Evolutionary conservation across 2,797 vertebrate genomes (phyloP).

Genomic region (Sternotherus odoratus): DNA sequence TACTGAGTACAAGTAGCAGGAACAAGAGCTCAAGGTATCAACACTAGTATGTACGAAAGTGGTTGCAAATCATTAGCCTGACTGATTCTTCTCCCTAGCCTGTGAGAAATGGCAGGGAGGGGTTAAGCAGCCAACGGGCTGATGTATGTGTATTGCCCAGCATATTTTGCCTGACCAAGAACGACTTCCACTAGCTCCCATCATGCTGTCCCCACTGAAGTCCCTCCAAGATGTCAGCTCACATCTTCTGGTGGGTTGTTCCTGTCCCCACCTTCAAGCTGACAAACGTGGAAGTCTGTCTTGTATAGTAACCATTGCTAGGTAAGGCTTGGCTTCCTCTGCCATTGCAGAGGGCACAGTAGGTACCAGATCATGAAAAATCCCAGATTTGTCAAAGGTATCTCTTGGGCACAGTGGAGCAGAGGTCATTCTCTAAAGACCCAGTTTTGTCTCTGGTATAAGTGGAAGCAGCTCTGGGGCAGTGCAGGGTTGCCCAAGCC

Average conservation of each 20-base stretch:
- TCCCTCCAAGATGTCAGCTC: background rate
- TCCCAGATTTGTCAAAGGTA: background rate
- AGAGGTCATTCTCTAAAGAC: slow-evolving; percentile 32
- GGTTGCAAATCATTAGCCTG: background rate
- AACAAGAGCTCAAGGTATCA: background rate
- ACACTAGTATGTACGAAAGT: background rate
- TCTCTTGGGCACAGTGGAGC: slow-evolving; percentile 32
- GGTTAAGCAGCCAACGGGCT: too few relatives aligned
- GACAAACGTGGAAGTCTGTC: background rate
- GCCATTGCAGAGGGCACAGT: background rate
- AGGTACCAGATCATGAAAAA: slow-evolving; percentile 41
- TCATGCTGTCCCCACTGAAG: too few relatives aligned
- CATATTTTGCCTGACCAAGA: too few relatives aligned
- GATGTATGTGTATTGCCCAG: too few relatives aligned
- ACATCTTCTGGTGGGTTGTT: background rate
- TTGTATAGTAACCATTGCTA: background rate
- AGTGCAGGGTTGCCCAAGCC: background rate
- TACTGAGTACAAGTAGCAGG: background rate
- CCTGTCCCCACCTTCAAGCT: background rate
- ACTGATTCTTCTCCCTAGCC: background rate
- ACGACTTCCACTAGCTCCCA: too few relatives aligned
- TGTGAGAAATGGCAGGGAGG: background rate
- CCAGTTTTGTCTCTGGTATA: slow-evolving; percentile 54
- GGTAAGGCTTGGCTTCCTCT: background rate
- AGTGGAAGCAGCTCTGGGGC: slow-evolving; percentile 35